Evolutionary conservation across 2,113 vertebrate genomes (phyloP).

Genomic region (Megaceryle torquata): DNA sequence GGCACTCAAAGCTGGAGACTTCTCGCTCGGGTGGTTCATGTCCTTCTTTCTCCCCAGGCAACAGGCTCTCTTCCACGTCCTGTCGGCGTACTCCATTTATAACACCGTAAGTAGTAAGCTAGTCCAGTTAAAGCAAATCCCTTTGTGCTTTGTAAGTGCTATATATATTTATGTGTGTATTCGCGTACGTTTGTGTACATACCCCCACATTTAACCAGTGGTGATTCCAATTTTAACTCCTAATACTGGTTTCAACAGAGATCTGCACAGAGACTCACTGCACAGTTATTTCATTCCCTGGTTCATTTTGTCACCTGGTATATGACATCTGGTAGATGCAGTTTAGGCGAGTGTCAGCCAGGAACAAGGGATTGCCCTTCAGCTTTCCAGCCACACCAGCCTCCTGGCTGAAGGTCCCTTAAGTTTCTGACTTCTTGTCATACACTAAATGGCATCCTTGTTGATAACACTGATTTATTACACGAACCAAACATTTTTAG

Average conservation of each 20-base stretch:
- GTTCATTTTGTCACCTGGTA: not conserved
- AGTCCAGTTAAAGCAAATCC: not conserved
- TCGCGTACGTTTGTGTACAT: not conserved
- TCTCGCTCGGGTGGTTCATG: not conserved
- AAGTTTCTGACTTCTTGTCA: not conserved
- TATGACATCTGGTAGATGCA: not conserved
- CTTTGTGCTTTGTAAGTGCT: not conserved
- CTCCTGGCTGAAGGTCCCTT: not conserved
- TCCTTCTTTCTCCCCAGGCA: slow-evolving; percentile 77
- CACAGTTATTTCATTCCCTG: not conserved
- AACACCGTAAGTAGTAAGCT: slow-evolving; percentile 83
- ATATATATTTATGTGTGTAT: not conserved
- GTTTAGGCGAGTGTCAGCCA: not conserved
- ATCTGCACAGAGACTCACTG: not conserved
- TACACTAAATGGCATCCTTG: not conserved
- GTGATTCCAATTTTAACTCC: not conserved
- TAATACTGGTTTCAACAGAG: not conserved
- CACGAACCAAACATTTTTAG: not conserved
- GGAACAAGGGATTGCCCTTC: not conserved
- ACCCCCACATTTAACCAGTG: not conserved
- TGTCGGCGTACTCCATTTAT: slow-evolving; percentile 92
- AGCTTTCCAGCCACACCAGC: not conserved
- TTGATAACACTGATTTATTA: not conserved
- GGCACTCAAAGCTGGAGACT: not conserved
- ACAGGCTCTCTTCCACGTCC: slow-evolving; percentile 88